Evolutionary conservation across 2,888 invertebrate genomes (phyloP).

Genomic region (Drosophila borborema): DNA sequence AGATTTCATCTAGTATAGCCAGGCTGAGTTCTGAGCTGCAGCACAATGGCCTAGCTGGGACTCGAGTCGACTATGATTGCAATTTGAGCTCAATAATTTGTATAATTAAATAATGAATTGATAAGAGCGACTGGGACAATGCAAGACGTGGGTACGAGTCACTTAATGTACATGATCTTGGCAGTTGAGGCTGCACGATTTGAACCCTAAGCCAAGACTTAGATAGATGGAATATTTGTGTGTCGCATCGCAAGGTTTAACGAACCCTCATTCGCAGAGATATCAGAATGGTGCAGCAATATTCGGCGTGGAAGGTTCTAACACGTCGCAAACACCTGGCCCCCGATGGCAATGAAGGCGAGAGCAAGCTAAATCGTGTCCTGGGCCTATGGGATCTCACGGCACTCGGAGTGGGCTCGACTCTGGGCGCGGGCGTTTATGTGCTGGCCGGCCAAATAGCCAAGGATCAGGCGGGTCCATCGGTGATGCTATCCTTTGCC

Average conservation of each 20-base stretch:
- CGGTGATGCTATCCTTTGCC: constrained; percentile 93
- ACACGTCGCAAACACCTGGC: constrained; percentile 83
- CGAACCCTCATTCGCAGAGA: constrained; percentile 48
- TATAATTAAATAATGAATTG: constrained; percentile 46
- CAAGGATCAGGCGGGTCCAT: constrained; percentile 92
- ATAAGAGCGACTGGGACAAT: constrained; percentile 52
- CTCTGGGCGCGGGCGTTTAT: constrained; percentile 95
- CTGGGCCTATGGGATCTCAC: constrained; percentile 88
- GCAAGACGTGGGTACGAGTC: constrained; percentile 16
- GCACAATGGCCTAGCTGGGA: constrained; percentile 33
- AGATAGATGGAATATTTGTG: constrained; percentile 11
- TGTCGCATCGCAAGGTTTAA: constrained; percentile 43
- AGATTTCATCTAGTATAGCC: background rate
- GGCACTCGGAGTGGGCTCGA: constrained; percentile 91
- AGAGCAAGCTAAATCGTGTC: constrained; percentile 82
- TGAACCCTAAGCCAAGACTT: constrained; percentile 42
- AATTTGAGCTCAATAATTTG: constrained; percentile 63
- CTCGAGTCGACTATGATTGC: constrained; percentile 42
- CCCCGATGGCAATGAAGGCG: constrained; percentile 72
- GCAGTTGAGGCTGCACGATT: constrained; percentile 18
- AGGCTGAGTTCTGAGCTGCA: constrained; percentile 39
- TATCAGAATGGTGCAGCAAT: constrained; percentile 69
- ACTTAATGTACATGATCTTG: constrained; percentile 62
- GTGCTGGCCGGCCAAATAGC: constrained; percentile 93
- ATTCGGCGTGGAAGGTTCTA: constrained; percentile 83